phyloP scores from a whole-genome alignment of 2,113 vertebrate genomes.

The Bubo blakistoni region DNA sequence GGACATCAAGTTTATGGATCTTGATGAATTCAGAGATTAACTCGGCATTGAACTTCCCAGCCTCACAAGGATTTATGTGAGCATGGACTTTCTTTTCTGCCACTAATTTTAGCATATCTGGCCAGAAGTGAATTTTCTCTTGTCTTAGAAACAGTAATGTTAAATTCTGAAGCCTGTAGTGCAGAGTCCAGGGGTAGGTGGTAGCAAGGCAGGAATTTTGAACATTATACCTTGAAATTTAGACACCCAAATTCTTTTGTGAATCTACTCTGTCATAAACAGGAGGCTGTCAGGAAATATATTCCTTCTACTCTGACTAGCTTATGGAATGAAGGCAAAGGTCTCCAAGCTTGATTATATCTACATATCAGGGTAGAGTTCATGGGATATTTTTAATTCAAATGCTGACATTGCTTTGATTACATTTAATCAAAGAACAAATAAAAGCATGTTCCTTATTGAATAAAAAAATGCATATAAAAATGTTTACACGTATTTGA shows the following conservation, averaged over 20 bases:
- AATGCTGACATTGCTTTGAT: background rate
- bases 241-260: background rate
- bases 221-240: background rate
- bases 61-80: background rate
- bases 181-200: background rate
- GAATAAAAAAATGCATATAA: background rate
- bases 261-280: background rate
- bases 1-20: background rate
- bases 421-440: constrained; percentile 11
- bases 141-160: background rate
- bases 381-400: background rate
- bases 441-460: background rate
- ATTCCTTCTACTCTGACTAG: background rate
- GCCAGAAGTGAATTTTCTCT: background rate
- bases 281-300: background rate
- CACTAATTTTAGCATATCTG: background rate
- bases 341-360: background rate
- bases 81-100: background rate
- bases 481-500: background rate
- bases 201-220: background rate
- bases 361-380: background rate
- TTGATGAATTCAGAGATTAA: background rate
- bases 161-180: background rate
- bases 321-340: background rate
- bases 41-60: background rate